phyloP scores from a whole-genome alignment of 2,113 vertebrate genomes.

The Nerophis lumbriciformis region DNA sequence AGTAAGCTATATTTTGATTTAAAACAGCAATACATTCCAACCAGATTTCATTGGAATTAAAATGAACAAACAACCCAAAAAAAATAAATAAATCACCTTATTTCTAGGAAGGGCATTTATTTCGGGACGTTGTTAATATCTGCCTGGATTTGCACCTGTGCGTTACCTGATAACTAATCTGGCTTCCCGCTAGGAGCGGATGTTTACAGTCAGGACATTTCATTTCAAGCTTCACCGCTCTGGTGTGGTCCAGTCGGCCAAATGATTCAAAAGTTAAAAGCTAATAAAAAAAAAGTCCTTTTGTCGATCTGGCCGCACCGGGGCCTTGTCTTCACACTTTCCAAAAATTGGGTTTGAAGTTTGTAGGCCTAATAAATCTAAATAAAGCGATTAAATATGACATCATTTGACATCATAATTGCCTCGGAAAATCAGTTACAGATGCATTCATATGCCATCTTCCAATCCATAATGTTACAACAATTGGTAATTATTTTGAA shows the following conservation, averaged over 20 bases:
- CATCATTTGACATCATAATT: too few relatives aligned
- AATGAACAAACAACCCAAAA: not conserved
- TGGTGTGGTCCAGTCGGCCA: slow-evolving; percentile 5
- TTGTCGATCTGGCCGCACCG: slow-evolving; percentile 7
- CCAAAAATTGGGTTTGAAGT: slow-evolving; percentile 9
- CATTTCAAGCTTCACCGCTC: slow-evolving; percentile 40
- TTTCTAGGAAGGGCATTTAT: not conserved
- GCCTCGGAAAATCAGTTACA: slow-evolving; percentile 47
- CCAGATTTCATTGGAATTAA: not conserved
- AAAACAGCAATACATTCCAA: too few relatives aligned
- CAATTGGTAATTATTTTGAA: slow-evolving; percentile 26
- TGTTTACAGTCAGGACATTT: slow-evolving; percentile 34
- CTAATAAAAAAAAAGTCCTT: slow-evolving; percentile 36
- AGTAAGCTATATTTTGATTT: too few relatives aligned
- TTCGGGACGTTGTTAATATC: slow-evolving; percentile 15
- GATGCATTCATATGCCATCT: slow-evolving; percentile 19
- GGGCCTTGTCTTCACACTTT: not conserved
- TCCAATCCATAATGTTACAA: not conserved
- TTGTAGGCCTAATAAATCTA: not conserved
- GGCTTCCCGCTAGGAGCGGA: slow-evolving; percentile 17
- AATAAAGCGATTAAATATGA: not conserved
- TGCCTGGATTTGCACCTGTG: slow-evolving; percentile 43
- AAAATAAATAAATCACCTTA: not conserved
- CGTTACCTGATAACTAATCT: slow-evolving; percentile 40
- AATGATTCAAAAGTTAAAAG: slow-evolving; percentile 27